Percentiles rank a stretch among this genome's conserved stretches.
These are phyloP conservation scores for Lysandra coridon DNA, from an alignment of 2,888 invertebrate genomes.

Conservation along the genomic window DNA sequence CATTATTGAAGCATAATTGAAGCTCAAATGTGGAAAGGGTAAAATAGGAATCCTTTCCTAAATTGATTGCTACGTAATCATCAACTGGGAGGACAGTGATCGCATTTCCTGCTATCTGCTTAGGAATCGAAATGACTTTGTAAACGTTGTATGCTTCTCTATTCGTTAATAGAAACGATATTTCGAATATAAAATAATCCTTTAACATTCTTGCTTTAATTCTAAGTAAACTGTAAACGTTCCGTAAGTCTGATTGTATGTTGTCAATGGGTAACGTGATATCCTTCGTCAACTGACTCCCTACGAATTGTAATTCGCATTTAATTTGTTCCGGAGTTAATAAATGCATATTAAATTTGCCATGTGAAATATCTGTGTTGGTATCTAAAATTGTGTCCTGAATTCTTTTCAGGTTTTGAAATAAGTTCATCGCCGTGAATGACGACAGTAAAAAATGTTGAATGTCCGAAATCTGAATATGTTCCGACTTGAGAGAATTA, in stretches of 20 bases:
- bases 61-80: too few relatives aligned
- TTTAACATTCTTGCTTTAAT: conserved; percentile 1
- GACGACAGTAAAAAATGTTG: neutral
- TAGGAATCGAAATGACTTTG: conserved; percentile 8
- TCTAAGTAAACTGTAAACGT: too few relatives aligned
- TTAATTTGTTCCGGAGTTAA: neutral
- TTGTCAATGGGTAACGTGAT: too few relatives aligned
- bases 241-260: too few relatives aligned
- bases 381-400: conserved; percentile 4
- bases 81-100: too few relatives aligned
- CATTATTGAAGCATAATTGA: too few relatives aligned
- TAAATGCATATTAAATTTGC: too few relatives aligned
- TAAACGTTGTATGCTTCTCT: neutral
- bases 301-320: conserved; percentile 10
- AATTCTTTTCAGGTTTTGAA: conserved; percentile 8
- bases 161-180: too few relatives aligned
- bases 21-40: too few relatives aligned
- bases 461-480: neutral
- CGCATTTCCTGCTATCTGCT: conserved; percentile 5
- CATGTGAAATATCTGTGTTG: neutral
- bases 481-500: neutral
- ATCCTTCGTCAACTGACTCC: too few relatives aligned
- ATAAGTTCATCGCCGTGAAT: neutral
- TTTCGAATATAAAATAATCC: too few relatives aligned
- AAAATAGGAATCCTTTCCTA: too few relatives aligned